Percentiles rank a stretch among this genome's conserved stretches.
Conservation (phyloP, 2,797 vertebrate genomes). For the Stomatorhinus walkeri region DNA sequence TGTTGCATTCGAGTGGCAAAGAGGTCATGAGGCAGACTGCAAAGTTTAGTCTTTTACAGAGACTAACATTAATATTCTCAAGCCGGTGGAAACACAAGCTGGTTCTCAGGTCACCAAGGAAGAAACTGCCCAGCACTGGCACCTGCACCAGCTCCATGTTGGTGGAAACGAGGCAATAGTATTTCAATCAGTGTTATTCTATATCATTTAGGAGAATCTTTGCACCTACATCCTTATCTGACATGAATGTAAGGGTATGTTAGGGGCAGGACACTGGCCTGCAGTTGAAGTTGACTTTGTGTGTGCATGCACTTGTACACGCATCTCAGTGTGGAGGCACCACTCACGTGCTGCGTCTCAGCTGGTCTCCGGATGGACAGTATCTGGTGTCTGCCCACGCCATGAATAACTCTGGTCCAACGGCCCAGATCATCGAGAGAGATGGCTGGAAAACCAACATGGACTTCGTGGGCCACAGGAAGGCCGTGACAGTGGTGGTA, state of each 20-base stretch:
- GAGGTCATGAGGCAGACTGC: neutral
- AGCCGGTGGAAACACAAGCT: neutral
- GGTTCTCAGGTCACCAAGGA: neutral
- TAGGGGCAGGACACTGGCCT: neutral
- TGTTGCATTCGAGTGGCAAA: neutral
- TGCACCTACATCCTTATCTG: neutral
- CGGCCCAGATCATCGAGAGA: slow-evolving; percentile 93
- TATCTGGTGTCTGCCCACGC: slow-evolving; percentile 98
- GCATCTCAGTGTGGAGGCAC: slow-evolving; percentile 83
- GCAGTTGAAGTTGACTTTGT: neutral
- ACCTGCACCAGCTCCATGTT: neutral
- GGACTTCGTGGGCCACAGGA: slow-evolving; percentile 97
- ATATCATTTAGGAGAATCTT: neutral
- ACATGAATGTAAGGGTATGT: neutral
- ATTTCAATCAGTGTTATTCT: neutral
- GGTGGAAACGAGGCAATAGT: neutral
- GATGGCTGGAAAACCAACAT: slow-evolving; percentile 98
- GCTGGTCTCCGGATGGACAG: slow-evolving; percentile 97
- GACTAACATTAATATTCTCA: neutral
- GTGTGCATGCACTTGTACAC: neutral
- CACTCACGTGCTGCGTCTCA: slow-evolving; percentile 88
- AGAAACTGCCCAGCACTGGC: neutral
- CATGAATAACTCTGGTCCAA: slow-evolving; percentile 98
- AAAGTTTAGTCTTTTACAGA: neutral
- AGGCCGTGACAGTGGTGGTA: slow-evolving; percentile 97